These are phyloP conservation scores for Plectus sambesii DNA, from an alignment of 1,140 invertebrate species.

Conservation along the genomic window DNA sequence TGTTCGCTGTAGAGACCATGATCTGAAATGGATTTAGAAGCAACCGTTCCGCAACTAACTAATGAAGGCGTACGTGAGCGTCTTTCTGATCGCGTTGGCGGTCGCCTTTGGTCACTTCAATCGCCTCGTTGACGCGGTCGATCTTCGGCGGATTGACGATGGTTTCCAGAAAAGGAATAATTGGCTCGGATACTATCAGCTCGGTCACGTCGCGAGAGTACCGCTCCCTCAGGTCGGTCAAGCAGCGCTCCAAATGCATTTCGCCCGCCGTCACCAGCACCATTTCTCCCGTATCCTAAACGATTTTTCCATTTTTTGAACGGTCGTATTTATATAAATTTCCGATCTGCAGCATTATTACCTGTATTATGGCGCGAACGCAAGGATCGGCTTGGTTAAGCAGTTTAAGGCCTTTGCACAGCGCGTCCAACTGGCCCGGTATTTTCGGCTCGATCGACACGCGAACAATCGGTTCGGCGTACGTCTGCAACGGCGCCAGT, in stretches of 20 bases:
- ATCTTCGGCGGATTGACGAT: too few species aligned
- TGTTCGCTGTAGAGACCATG: too few species aligned
- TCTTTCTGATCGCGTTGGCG: too few species aligned
- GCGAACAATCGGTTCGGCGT: constrained; percentile 73
- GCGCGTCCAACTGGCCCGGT: constrained; percentile 58
- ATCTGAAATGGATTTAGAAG: too few species aligned
- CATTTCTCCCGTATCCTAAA: constrained; percentile 86
- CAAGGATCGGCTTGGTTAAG: constrained; percentile 75
- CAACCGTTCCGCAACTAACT: too few species aligned
- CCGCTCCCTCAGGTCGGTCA: constrained; percentile 20
- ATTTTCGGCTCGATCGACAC: constrained; percentile 84
- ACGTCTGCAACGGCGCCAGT: constrained; percentile 69
- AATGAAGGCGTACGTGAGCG: too few species aligned
- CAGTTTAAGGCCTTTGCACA: constrained; percentile 67
- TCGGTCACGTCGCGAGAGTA: constrained; percentile 51
- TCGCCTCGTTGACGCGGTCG: too few species aligned
- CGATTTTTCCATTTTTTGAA: too few species aligned
- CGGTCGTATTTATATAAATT: too few species aligned
- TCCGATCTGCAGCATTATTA: too few species aligned
- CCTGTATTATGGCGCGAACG: constrained; percentile 37
- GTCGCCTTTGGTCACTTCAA: too few species aligned
- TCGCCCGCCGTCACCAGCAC: constrained; percentile 92
- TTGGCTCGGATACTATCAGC: constrained; percentile 78
- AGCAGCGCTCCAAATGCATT: constrained; percentile 87
- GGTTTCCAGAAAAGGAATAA: constrained; percentile 90